Conservation (phyloP, 2,797 vertebrate species). For the Rhyacichthys aspro region DNA sequence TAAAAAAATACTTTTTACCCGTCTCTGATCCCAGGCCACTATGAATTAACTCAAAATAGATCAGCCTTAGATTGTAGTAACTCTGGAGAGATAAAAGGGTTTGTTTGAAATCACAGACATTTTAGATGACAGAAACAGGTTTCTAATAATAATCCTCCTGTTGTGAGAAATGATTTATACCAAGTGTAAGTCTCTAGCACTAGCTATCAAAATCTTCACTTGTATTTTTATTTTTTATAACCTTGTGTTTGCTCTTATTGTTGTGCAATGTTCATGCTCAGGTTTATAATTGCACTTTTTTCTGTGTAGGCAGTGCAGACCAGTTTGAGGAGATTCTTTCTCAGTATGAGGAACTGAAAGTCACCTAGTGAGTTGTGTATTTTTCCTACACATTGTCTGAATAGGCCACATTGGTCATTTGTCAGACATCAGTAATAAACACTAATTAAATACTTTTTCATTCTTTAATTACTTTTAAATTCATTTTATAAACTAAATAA, state of each 20-base stretch:
- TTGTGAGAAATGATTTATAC: slow-evolving; percentile 10
- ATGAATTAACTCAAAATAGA: no score
- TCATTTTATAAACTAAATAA: no score
- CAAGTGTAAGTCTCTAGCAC: slow-evolving; percentile 3
- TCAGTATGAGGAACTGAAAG: slow-evolving; percentile 84
- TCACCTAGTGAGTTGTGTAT: slow-evolving; percentile 74
- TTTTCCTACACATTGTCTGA: not conserved
- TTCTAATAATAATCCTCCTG: slow-evolving; percentile 16
- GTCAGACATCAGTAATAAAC: slow-evolving; percentile 7
- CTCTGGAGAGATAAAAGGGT: no score
- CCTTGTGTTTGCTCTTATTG: not conserved
- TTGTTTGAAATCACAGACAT: not conserved
- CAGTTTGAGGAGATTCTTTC: slow-evolving; percentile 82
- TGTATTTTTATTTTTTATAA: not conserved
- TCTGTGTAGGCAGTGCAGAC: slow-evolving; percentile 70
- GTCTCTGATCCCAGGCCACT: no score
- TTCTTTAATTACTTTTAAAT: no score
- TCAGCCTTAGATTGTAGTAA: no score
- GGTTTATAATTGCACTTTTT: slow-evolving; percentile 1
- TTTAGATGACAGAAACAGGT: not conserved
- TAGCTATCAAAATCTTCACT: slow-evolving; percentile 4
- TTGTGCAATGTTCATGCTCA: not conserved
- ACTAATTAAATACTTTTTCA: not conserved
- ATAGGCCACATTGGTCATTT: slow-evolving; percentile 9
- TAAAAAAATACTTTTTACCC: not conserved